phyloP scores from a whole-genome alignment of 2,113 vertebrate genomes.

The Promerops cafer region DNA sequence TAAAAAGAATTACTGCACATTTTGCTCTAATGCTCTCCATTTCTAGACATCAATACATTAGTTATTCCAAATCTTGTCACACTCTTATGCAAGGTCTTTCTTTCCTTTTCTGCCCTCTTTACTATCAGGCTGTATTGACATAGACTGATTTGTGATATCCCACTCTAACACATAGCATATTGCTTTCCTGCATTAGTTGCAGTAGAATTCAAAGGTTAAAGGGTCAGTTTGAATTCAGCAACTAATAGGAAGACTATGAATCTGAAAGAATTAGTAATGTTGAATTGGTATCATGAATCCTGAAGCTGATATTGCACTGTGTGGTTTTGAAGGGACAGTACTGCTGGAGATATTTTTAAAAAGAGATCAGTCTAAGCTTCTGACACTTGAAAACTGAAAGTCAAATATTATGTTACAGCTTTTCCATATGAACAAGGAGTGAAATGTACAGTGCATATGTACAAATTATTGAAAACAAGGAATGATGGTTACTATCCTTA shows the following conservation, averaged over 20 bases:
- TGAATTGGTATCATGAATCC: background rate
- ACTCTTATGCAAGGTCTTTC: background rate
- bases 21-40: background rate
- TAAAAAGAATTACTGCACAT: conserved; percentile 43
- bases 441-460: background rate
- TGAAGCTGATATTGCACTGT: background rate
- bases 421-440: background rate
- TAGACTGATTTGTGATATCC: background rate
- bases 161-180: background rate
- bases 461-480: background rate
- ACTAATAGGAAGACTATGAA: background rate
- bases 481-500: background rate
- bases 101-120: background rate
- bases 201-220: background rate
- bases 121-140: background rate
- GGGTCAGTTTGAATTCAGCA: background rate
- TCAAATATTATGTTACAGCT: background rate
- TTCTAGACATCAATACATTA: background rate
- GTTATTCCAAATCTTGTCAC: background rate
- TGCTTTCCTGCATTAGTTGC: background rate
- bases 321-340: background rate
- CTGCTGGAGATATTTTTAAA: background rate
- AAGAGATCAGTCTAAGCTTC: background rate
- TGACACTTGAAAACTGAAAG: background rate
- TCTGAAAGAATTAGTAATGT: background rate